Evolutionary conservation across 1,140 invertebrate genomes (phyloP).

Genomic region (Sogatella furcifera): DNA sequence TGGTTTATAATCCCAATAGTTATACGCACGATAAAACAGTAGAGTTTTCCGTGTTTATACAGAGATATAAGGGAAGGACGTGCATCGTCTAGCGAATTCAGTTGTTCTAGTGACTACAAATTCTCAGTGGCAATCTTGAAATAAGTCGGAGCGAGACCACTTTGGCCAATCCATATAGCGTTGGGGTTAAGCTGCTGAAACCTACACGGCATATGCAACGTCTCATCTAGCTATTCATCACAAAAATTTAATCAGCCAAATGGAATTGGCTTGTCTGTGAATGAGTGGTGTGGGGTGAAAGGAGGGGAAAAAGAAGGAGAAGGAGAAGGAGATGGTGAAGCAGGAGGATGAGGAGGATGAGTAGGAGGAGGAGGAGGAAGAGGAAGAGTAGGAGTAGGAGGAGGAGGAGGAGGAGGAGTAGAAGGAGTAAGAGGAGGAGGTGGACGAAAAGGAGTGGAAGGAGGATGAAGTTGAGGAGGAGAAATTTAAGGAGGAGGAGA

Average conservation of each 20-base stretch:
- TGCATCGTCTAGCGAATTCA: no score
- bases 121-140: no score
- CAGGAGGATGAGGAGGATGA: not conserved
- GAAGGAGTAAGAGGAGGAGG: no score
- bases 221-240: conserved; percentile 1
- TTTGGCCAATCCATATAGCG: not conserved
- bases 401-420: no score
- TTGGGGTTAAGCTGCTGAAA: not conserved
- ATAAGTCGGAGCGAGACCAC: not conserved
- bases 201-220: not conserved
- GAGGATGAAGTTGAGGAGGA: not conserved
- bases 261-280: not conserved
- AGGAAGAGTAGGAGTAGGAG: no score
- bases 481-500: not conserved
- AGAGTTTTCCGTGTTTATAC: no score
- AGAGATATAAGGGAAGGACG: no score
- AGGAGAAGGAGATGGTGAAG: not conserved
- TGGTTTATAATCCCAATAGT: no score
- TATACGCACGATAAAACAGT: no score
- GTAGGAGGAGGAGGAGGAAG: not conserved
- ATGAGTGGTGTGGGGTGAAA: not conserved
- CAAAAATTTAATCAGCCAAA: conserved; percentile 2
- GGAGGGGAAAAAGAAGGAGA: not conserved
- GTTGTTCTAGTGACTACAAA: no score
- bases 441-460: no score